phyloP scores from a whole-genome alignment of 2,113 vertebrate genomes.

The Leptosomus discolor region DNA sequence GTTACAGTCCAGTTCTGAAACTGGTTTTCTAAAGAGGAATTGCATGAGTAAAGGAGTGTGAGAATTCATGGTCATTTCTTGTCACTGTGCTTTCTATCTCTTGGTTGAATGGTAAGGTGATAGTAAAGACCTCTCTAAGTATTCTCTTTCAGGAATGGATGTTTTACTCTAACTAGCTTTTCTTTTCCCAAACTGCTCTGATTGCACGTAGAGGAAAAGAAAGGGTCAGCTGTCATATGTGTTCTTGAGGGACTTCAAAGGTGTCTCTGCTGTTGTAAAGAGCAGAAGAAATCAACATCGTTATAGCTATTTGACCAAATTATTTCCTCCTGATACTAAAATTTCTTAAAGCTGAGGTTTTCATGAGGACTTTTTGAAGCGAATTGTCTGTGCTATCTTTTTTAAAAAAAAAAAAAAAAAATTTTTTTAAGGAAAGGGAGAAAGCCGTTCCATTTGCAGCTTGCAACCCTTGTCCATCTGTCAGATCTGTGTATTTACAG shows the following conservation, averaged over 20 bases:
- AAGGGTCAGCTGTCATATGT: not conserved
- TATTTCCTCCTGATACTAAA: not conserved
- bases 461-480: not conserved
- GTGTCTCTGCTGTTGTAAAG: not conserved
- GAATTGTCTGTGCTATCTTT: not conserved
- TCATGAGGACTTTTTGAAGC: not conserved
- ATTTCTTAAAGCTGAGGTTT: not conserved
- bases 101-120: not conserved
- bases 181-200: not conserved
- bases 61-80: not conserved
- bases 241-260: not conserved
- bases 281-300: not conserved
- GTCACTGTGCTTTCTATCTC: not conserved
- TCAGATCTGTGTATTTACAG: not conserved
- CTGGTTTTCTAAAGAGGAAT: not conserved
- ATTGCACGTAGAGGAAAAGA: not conserved
- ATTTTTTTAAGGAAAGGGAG: not conserved
- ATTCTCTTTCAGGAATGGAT: not conserved
- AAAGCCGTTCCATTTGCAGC: not conserved
- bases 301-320: not conserved
- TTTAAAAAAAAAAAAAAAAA: no score
- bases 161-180: not conserved
- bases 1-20: not conserved
- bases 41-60: not conserved
- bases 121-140: not conserved